Evolutionary conservation across 64 coral and sea anemone species (phyloP).

Genomic region (Acropora yongei): DNA sequence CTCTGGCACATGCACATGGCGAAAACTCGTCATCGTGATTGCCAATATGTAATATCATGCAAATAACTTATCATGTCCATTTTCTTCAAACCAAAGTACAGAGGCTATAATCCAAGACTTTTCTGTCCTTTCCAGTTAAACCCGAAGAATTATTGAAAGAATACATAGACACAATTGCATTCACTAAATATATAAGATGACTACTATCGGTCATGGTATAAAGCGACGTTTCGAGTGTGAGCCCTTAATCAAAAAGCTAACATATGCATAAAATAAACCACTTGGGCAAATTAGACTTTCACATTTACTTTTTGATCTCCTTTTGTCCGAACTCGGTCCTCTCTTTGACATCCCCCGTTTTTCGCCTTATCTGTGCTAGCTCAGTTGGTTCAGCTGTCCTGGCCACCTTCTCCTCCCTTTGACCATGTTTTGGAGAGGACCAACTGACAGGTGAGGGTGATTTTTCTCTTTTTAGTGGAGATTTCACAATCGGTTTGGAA

Average conservation of each 20-base stretch:
- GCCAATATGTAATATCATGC: background rate
- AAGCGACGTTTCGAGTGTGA: too few relatives aligned
- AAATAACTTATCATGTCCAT: background rate
- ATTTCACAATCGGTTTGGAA: background rate
- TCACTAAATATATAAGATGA: too few relatives aligned
- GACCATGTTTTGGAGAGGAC: slow-evolving; percentile 58
- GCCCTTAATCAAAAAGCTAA: too few relatives aligned
- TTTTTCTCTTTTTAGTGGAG: slow-evolving; percentile 24
- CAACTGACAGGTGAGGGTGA: slow-evolving; percentile 20
- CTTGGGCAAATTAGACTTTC: too few relatives aligned
- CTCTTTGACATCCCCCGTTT: background rate
- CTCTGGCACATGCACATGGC: too few relatives aligned
- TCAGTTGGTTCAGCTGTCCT: slow-evolving; percentile 12
- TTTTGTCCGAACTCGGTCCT: background rate
- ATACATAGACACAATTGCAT: too few relatives aligned
- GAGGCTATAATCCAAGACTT: too few relatives aligned
- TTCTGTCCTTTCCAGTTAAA: too few relatives aligned
- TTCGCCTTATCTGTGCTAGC: background rate
- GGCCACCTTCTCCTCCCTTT: background rate
- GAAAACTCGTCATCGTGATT: background rate
- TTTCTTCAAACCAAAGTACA: too few relatives aligned
- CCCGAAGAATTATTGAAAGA: too few relatives aligned
- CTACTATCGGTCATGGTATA: too few relatives aligned
- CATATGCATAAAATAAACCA: too few relatives aligned
- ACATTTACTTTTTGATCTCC: slow-evolving; percentile 4